These are phyloP conservation scores for Bombus superbus DNA, from an alignment of 1,140 invertebrate genomes.

Conservation along the genomic window DNA sequence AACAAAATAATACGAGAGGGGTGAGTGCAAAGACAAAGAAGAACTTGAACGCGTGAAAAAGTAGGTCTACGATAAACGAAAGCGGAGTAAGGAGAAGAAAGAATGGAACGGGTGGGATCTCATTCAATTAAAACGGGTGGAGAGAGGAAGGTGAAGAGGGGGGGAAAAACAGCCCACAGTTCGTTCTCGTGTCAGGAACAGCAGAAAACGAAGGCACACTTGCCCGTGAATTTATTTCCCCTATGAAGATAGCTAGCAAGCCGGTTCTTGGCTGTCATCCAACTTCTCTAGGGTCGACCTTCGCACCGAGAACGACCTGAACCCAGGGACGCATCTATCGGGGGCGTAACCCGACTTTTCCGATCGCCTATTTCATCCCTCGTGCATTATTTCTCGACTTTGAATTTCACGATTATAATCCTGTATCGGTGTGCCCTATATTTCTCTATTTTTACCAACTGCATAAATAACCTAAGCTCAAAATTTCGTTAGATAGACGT, in stretches of 20 bases:
- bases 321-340: not conserved
- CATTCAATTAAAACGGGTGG: conserved; percentile 25
- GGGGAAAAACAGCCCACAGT: not conserved
- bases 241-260: not conserved
- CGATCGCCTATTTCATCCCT: too few species aligned
- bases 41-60: not conserved
- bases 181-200: conserved; percentile 35
- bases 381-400: not conserved
- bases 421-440: not conserved
- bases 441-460: not conserved
- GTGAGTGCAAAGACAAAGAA: not conserved
- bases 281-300: conserved; percentile 11
- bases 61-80: not conserved
- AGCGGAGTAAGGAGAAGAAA: not conserved
- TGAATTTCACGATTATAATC: not conserved
- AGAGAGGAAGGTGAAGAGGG: too few species aligned
- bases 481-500: not conserved
- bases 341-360: not conserved
- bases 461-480: not conserved
- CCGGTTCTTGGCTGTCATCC: conserved; percentile 14
- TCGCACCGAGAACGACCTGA: not conserved
- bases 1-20: too few species aligned
- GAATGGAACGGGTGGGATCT: not conserved
- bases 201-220: conserved; percentile 11
- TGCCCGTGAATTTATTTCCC: conserved; percentile 41